phyloP scores from a whole-genome alignment of 2,113 vertebrate species.

The Grallaria varia region DNA sequence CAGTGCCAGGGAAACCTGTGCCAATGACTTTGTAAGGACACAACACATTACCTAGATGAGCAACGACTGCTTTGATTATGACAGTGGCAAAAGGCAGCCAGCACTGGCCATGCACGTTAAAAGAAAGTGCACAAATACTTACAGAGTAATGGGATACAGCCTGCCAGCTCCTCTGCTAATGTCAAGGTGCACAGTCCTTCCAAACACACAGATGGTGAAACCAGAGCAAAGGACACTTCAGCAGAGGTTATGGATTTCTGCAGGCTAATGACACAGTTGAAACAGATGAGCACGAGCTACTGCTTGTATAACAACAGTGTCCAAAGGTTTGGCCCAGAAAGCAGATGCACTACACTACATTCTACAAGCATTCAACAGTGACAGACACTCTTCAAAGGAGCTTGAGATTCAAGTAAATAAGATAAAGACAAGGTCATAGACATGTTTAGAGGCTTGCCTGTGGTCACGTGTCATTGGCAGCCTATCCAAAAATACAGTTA shows the following conservation, averaged over 20 bases:
- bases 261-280: background rate
- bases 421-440: background rate
- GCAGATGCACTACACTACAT: background rate
- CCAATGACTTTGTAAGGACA: constrained; percentile 52
- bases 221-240: background rate
- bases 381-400: background rate
- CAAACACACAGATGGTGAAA: background rate
- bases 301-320: background rate
- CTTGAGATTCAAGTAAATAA: background rate
- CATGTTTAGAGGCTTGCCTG: background rate
- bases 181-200: background rate
- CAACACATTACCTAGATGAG: constrained; percentile 17
- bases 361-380: background rate
- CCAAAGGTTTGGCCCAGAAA: background rate
- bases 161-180: background rate
- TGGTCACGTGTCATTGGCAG: background rate
- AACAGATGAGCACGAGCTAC: background rate
- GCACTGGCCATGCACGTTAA: background rate
- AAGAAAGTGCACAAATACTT: background rate
- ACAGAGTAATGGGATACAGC: background rate
- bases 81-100: background rate
- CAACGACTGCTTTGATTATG: background rate
- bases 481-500: background rate
- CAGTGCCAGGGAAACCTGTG: background rate
- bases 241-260: background rate